A percentile compares a stretch with the other conserved stretches of the same genome.
Evolutionary conservation across 37 sponge, comb jelly and placozoan genomes (phyloP).

Genomic region (Theonella swinhoei): DNA sequence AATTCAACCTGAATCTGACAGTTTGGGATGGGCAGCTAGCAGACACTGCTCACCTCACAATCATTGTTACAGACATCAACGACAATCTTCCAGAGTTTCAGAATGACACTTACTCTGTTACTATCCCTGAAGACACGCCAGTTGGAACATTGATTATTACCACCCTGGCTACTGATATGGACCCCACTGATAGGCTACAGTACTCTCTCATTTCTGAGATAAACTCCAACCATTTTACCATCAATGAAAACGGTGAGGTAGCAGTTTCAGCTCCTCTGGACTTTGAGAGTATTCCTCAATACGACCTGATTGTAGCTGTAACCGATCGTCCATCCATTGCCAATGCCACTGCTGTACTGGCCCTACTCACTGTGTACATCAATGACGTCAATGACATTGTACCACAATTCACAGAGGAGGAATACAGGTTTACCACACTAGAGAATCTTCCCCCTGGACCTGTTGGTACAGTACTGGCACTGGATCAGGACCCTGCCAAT

Average conservation of each 20-base stretch:
- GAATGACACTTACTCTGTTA: conserved; percentile 28
- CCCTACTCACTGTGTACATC: conserved; percentile 27
- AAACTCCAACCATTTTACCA: conserved; percentile 28
- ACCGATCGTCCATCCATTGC: conserved; percentile 26
- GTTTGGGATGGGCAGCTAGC: conserved; percentile 35
- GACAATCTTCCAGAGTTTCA: conserved; percentile 63
- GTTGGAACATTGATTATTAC: conserved; percentile 38
- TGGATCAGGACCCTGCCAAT: conserved; percentile 35
- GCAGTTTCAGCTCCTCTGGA: conserved; percentile 29
- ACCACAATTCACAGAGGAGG: conserved; percentile 2
- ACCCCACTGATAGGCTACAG: conserved; percentile 24
- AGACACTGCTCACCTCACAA: conserved; percentile 8
- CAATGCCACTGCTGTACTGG: conserved; percentile 18
- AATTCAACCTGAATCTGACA: conserved; percentile 7
- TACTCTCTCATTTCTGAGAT: conserved; percentile 36
- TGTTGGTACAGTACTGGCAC: conserved; percentile 21
- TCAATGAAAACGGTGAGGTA: conserved; percentile 32
- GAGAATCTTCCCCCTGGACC: neutral
- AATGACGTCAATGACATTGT: conserved; percentile 55
- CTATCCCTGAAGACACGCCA: conserved; percentile 46
- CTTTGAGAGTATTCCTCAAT: conserved; percentile 10
- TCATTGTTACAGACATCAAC: conserved; percentile 28
- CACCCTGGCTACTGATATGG: conserved; percentile 52
- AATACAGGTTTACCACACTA: neutral
- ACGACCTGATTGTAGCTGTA: conserved; percentile 35